Conservation (phyloP, 2,888 invertebrate genomes). For the Lithophane socia region DNA sequence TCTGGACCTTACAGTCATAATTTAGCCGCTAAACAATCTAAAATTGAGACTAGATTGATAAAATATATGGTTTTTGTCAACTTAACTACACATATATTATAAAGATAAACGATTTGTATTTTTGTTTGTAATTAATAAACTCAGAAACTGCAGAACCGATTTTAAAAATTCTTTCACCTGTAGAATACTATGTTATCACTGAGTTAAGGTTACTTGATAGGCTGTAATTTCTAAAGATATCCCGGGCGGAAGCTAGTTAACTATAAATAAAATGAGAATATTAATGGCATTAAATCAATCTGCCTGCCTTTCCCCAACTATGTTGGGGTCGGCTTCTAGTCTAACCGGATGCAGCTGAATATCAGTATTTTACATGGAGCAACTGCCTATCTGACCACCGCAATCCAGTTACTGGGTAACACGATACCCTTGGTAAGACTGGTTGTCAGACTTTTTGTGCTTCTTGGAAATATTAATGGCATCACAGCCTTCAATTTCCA, state of each 20-base stretch:
- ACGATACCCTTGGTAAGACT: too few relatives aligned
- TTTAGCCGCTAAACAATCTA: conserved; percentile 14
- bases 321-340: not conserved
- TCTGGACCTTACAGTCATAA: conserved; percentile 33
- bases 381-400: too few relatives aligned
- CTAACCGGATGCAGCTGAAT: not conserved
- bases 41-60: conserved; percentile 9
- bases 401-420: too few relatives aligned
- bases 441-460: too few relatives aligned
- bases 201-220: too few relatives aligned
- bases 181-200: too few relatives aligned
- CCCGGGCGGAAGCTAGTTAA: too few relatives aligned
- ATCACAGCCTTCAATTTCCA: not conserved
- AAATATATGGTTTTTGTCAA: not conserved
- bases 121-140: not conserved
- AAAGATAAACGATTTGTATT: too few relatives aligned
- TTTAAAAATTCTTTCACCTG: too few relatives aligned
- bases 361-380: not conserved
- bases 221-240: too few relatives aligned
- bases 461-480: not conserved
- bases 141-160: too few relatives aligned
- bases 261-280: not conserved
- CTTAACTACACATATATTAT: too few relatives aligned
- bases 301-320: not conserved
- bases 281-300: not conserved